Evolutionary conservation across 2,113 vertebrate genomes (phyloP), one percentile per base, ranked within the genome.

Genomic region (Gasterosteus aculeatus): DNA sequence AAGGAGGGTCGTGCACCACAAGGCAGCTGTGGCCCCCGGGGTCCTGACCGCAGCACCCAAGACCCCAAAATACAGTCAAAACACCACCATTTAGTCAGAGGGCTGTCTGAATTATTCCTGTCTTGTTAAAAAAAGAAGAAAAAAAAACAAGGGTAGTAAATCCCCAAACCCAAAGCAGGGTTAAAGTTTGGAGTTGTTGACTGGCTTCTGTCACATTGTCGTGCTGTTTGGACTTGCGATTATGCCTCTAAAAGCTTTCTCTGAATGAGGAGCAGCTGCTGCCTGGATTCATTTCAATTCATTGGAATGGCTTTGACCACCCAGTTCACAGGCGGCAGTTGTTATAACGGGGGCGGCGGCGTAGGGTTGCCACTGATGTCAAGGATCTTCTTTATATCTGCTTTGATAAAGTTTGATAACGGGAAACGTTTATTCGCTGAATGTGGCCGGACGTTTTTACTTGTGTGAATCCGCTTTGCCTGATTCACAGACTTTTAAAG

Each of bases 251-350:
- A 54, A 31, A 51, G n/a, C 54, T 33, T 7, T 14, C 49, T 76
- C 0, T 49, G 15, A 59, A 33, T 38, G 10, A 57, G 8, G n/a
- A 44, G 18, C 38, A 62, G 35, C n/a, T 58, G 42, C 51, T 65
- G 41, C 42, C 19, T 38, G 59, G 7, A 44, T 46, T 61, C 10
- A 54, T 35, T 38, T 19, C 7, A 31, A 7, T 51, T 6, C 33
- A 44, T 60, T 8, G 38, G 5, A 56, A 46, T 35, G 44, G 64
- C 44, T 49, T 66, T 78, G 44, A 69, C 58, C 59, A 26, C 51
- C 7, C 10, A 46, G 44, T 54, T 58, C 15, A 75, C 15, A 67
- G 51, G 53, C 42, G 15, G 42, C 15, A 41, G n/a, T 49, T 19
- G 29, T 29, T 42, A n/a, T 7, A 38, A 42, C 18, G n/a, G 22